These are phyloP conservation scores for Cephalopachus bancanus DNA, from an alignment of 2,797 vertebrate species.

Conservation along the genomic window DNA sequence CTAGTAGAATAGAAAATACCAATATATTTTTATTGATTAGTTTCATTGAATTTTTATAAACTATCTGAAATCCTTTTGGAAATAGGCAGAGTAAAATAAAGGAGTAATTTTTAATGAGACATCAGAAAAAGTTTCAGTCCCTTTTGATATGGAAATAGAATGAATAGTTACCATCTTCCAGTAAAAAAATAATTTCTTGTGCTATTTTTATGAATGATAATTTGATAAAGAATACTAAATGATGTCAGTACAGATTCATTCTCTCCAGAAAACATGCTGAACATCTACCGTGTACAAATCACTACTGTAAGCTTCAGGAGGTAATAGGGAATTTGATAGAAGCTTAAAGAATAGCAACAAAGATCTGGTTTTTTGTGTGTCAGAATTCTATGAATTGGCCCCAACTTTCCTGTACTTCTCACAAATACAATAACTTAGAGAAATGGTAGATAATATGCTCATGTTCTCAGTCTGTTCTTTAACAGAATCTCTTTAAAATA, in stretches of 20 bases:
- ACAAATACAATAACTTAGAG: background rate
- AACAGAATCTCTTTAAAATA: background rate
- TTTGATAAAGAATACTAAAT: background rate
- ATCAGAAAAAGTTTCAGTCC: background rate
- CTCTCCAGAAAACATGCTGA: background rate
- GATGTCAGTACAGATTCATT: background rate
- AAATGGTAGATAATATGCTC: background rate
- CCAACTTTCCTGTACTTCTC: background rate
- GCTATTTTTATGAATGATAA: constrained; percentile 9
- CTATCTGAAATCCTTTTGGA: background rate
- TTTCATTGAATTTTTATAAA: background rate
- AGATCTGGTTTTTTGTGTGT: background rate
- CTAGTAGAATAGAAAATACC: background rate
- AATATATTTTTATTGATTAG: background rate
- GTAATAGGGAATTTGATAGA: background rate
- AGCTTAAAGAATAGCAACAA: background rate
- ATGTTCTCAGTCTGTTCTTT: background rate
- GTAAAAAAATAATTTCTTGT: constrained; percentile 10
- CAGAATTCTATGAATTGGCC: background rate
- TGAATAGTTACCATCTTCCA: background rate
- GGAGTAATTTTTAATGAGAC: background rate
- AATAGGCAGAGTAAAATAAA: constrained; percentile 12
- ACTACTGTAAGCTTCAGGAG: background rate
- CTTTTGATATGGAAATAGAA: background rate
- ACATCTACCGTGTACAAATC: background rate